phyloP scores from a whole-genome alignment of 2,888 invertebrate species.

The Drosophila austrosaltans region DNA sequence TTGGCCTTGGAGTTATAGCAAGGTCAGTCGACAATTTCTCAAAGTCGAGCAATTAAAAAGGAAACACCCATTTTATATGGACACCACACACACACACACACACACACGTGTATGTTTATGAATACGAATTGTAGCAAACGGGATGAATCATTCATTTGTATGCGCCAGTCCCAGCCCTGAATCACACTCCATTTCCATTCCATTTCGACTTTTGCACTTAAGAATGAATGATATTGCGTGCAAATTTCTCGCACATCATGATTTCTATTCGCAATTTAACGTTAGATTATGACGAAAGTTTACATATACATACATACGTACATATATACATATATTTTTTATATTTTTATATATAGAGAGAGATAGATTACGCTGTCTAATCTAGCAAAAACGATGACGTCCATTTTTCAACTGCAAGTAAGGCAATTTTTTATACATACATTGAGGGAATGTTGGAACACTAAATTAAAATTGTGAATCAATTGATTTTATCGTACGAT shows the following conservation, averaged over 20 bases:
- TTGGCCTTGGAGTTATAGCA: conserved; percentile 15
- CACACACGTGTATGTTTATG: too few relatives aligned
- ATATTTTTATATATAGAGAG: not conserved
- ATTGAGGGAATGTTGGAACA: not conserved
- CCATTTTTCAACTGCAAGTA: not conserved
- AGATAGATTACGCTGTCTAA: not conserved
- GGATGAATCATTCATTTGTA: conserved; percentile 5
- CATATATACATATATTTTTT: not conserved
- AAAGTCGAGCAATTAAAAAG: conserved; percentile 15
- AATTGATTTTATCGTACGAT: conserved; percentile 1
- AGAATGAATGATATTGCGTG: conserved; percentile 28
- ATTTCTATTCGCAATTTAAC: conserved; percentile 16
- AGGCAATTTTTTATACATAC: not conserved
- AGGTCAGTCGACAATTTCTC: conserved; percentile 15
- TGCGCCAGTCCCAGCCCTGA: conserved; percentile 15
- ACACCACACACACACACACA: not conserved
- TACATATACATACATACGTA: not conserved
- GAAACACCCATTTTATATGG: conserved; percentile 15
- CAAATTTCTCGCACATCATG: conserved; percentile 23
- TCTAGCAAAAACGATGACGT: conserved; percentile 13
- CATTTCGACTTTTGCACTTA: conserved; percentile 7
- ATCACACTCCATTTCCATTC: conserved; percentile 23
- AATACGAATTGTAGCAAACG: not conserved
- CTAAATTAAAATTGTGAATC: conserved; percentile 2
- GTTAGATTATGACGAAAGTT: conserved; percentile 18